Base-by-base conservation (phyloP, 2,888 invertebrate species). In the Papilio elwesi region DNA sequence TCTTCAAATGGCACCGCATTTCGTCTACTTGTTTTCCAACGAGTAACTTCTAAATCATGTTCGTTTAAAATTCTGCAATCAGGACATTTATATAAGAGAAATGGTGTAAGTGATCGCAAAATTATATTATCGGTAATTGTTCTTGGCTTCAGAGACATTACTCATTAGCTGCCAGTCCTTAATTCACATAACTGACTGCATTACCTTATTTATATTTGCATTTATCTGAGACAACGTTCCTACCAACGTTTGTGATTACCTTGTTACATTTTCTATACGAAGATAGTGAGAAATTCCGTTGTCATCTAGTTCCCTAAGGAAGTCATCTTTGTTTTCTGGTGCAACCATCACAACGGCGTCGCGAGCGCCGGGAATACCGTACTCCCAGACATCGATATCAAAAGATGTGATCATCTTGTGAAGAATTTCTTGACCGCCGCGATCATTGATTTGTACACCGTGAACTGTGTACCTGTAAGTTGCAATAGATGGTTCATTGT, bases 1-100 rank as follows among this genome's bases (percentile, higher is more conserved):
- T 92, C 90, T 82, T 96, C 95, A 2, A 96, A 96, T 83, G 82
- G 81, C 2, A 80, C 70, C 43, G 78, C 68, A 68, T 76, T 77
- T 38, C 75, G 76, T 9, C 68, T 80, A 12, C 74, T 76, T 26
- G 62, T 76, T 59, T 74, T 78, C 78, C 81, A 82, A 12, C 72
- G 69, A 1, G 65, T 68, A 9, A 81, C 38, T 13, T 79, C 73
- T 15, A 64, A 71, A n/a, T 86, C 85, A n/a, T 82, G 76, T 47
- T 80, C 77, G 70, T 83, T 78, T 2, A 85, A 75, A 12, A 76
- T 75, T 36, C 84, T 85, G 65, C 11, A 77, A 76, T 12, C 47
- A 64, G 47, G 52, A 79, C 59, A 16, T 49, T 36, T 36, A 51
- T 43, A 43, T 9, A 9, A 4, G 7, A 43, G 43, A 43, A 26